Evolutionary conservation across 2,888 invertebrate genomes (phyloP), one percentile per base, ranked within the genome.

Genomic region (Polymixis flavicincta): DNA sequence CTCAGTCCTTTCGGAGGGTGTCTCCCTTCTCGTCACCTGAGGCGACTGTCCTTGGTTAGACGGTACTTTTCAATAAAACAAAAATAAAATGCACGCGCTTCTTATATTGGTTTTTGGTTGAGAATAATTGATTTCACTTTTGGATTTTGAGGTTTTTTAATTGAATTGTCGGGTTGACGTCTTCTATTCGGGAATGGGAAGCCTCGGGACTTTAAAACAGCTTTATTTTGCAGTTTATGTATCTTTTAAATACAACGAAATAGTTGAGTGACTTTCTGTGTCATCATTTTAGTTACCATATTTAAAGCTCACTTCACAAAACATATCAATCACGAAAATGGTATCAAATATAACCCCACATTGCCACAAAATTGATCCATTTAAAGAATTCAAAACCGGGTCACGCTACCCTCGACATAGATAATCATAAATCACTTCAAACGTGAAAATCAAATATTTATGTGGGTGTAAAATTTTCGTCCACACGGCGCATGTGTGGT

Each of bases 1-100:
- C 92, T 91, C 91, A 89, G 92, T 93, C 93, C 94, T 92, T 91
- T 91, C 79, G 87, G 89, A 92, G 93, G 94, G 93, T 91, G 92
- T 88, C 90, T 88, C 91, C 93, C 93, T 92, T 89, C 88, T 84
- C 91, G 93, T 92, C 94, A 95, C 96, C 95, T 96, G 94, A 95
- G 95, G 95, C 95, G 90, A 90, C 92, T 91, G 91, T 92, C 91
- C 91, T 88, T 89, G 91, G 91, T 93, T 93, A 92, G 93, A 92
- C 93, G 87, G 86, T 77, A 85, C 80, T 90, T 93, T 93, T 92
- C 94, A 93, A 94, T 93, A 93, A 93, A 92, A 90, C 89, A 90
- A 86, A 89, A 91, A 90, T 91, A 91, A 90, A 90, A 89, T 87
- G 79, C 87, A 87, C 85, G 83, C 88, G 85, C 74, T 73, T 86